Conservation (phyloP, 2,113 vertebrate genomes). For the Setophaga petechia region DNA sequence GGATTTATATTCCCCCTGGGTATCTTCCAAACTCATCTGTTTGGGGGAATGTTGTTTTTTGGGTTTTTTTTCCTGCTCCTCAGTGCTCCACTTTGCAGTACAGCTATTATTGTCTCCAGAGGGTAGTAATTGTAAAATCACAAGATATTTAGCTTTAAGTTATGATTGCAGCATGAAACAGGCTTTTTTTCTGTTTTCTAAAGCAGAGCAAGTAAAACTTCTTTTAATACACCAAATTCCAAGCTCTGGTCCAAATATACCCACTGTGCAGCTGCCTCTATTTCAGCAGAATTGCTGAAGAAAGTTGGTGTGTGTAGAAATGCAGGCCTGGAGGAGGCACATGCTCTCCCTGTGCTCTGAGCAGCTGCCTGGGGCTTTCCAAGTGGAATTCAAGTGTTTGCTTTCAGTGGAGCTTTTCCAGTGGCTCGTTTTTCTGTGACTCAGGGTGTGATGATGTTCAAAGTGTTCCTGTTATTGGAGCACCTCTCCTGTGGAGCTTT, state of each 20-base stretch:
- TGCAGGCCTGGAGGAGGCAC: neutral
- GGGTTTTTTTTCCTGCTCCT: neutral
- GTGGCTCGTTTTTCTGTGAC: neutral
- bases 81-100: neutral
- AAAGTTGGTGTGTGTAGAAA: neutral
- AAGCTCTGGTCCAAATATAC: neutral
- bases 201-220: neutral
- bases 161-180: neutral
- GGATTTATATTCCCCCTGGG: neutral
- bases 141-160: slow-evolving; percentile 39
- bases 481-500: neutral
- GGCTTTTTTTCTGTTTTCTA: neutral
- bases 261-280: neutral
- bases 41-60: neutral
- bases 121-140: neutral
- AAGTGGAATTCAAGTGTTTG: neutral
- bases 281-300: neutral
- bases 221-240: neutral
- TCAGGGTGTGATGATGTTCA: neutral
- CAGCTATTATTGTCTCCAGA: neutral
- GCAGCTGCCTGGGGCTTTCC: neutral
- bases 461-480: neutral
- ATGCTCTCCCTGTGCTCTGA: neutral
- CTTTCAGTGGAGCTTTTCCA: neutral
- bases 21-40: neutral